Evolutionary conservation across 2,888 invertebrate species (phyloP).

Genomic region (Strigamia transsilvanica): DNA sequence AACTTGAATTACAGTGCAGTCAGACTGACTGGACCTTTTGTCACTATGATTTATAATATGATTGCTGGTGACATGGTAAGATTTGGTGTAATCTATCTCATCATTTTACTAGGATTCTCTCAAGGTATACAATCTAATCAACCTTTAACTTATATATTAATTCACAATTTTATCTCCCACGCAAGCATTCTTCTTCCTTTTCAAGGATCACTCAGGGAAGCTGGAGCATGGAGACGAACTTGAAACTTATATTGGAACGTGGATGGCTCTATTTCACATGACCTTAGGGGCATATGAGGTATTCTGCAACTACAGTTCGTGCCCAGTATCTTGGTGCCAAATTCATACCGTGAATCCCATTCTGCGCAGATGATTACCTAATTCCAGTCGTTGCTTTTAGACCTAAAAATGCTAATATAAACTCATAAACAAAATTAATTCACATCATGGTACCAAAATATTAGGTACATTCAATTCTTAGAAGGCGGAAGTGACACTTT

Average conservation of each 20-base stretch:
- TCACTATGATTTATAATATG: conserved; percentile 99
- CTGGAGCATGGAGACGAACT: conserved; percentile 67
- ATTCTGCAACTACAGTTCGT: conserved; percentile 63
- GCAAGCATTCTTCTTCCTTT: conserved; percentile 77
- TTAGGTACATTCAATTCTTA: too few relatives aligned
- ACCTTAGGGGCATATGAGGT: conserved; percentile 98
- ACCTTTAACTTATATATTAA: background rate
- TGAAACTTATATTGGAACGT: conserved; percentile 85
- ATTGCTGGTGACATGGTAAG: conserved; percentile 98
- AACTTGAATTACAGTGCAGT: conserved; percentile 75
- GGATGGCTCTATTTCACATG: conserved; percentile 98
- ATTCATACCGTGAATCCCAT: too few relatives aligned
- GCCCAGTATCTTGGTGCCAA: too few relatives aligned
- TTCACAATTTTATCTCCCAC: conserved; percentile 53
- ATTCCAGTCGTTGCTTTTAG: too few relatives aligned
- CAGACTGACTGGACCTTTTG: conserved; percentile 92
- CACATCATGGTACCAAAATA: too few relatives aligned
- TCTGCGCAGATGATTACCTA: too few relatives aligned
- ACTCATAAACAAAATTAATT: too few relatives aligned
- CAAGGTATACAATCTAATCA: conserved; percentile 75
- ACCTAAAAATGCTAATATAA: too few relatives aligned
- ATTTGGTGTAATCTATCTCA: conserved; percentile 95
- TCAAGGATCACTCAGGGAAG: conserved; percentile 78
- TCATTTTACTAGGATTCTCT: conserved; percentile 94
- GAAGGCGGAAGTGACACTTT: too few relatives aligned